Evolutionary conservation across 2,113 vertebrate species (phyloP).

Genomic region (Semnornis frantzii): DNA sequence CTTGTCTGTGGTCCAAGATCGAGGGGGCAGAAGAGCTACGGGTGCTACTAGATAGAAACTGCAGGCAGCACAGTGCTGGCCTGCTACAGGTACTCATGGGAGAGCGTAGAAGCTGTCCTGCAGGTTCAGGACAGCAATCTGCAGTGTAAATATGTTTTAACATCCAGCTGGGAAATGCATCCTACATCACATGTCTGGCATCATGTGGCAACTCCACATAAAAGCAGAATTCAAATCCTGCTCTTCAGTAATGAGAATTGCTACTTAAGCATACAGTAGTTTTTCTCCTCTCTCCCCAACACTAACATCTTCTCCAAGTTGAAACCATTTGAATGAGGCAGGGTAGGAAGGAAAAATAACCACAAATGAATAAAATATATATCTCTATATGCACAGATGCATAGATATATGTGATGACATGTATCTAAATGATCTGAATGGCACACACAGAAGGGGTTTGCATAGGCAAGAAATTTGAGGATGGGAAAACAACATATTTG

Average conservation of each 20-base stretch:
- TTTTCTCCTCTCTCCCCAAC: background rate
- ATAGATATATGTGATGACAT: background rate
- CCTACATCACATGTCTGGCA: background rate
- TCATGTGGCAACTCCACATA: background rate
- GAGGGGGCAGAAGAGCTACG: background rate
- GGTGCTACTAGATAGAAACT: background rate
- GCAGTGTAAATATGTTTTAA: background rate
- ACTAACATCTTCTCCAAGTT: background rate
- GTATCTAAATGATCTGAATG: background rate
- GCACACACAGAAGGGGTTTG: background rate
- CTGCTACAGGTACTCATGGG: background rate
- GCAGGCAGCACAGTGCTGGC: background rate
- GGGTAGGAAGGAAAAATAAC: conserved; percentile 1
- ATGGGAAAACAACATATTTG: background rate
- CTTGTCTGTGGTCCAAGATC: background rate
- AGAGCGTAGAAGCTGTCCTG: background rate
- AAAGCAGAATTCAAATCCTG: background rate
- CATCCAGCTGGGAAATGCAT: background rate
- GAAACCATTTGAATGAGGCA: background rate
- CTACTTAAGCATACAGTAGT: background rate
- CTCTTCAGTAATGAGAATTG: background rate
- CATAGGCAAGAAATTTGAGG: background rate
- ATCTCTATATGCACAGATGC: background rate
- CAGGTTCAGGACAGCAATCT: background rate
- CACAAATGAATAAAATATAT: background rate